Evolutionary conservation across 2,888 invertebrate species (phyloP), one percentile per base, ranked within the genome.

Genomic region (Oasisia sp.): DNA sequence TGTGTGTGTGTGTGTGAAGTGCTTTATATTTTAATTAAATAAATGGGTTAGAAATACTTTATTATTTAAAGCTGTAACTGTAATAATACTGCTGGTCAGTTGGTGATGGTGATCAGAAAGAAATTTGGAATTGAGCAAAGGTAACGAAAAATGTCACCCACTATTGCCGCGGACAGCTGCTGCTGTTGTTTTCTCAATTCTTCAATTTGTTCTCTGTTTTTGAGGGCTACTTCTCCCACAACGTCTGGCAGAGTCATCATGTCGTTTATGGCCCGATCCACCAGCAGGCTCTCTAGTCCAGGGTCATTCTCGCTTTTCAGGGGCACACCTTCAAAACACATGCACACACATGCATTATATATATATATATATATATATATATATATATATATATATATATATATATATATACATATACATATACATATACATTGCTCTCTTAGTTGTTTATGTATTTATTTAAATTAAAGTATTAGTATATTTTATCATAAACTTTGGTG

Each of bases 211-310:
- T 19, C 74, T 27, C n/a, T 74, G 19, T 74, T 19, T n/a, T 74
- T 74, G 74, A 74, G 74, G 74, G 74, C 74, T 14, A 74, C 74
- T 74, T 74, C 74, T 7, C 74, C 74, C 74, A 74, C 74, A 5
- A 74, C 74, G n/a, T 74, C 74, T 74, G 74, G 74, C 74, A 74
- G 74, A 74, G 19, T 74, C 74, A 74, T 74, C 74, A 74, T 74
- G 27, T 74, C n/a, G 19, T 74, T 27, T 27, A 74, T 74, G 74
- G 74, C 74, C n/a, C 74, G 74, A 27, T 74, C 74, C 27, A 74
- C 74, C 27, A 74, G 74, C 14, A 74, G 7, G 27, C 74, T 74
- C 74, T 74, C 74, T 74, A 74, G 27, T 7, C 74, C 27, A 74
- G 27, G 14, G 74, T 74, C 27, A 74, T 5, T 2, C 74, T 74